Conservation (phyloP, 2,113 vertebrate genomes). For the Trinectes maculatus region DNA sequence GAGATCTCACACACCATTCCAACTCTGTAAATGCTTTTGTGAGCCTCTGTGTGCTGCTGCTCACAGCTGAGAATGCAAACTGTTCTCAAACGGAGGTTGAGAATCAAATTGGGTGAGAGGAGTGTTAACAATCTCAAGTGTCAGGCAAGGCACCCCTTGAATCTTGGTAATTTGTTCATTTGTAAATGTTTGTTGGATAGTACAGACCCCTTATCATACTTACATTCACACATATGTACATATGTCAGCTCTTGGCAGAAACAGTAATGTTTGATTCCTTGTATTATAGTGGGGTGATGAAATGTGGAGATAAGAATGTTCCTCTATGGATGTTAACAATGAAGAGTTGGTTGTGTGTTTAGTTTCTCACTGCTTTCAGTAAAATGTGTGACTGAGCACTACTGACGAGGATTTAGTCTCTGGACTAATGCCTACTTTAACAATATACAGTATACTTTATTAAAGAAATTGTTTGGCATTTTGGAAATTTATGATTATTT, state of each 20-base stretch:
- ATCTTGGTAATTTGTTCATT: constrained; percentile 38
- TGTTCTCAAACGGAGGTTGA: constrained; percentile 66
- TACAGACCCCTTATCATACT: constrained; percentile 18
- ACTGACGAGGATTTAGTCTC: constrained; percentile 15
- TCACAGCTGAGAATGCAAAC: constrained; percentile 79
- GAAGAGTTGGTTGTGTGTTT: constrained; percentile 42
- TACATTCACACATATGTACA: neutral
- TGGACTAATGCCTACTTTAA: neutral
- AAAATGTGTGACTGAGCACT: constrained; percentile 19
- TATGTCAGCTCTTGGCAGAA: constrained; percentile 26
- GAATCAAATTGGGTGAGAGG: constrained; percentile 60
- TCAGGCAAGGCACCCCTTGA: constrained; percentile 51
- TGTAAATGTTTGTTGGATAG: constrained; percentile 34
- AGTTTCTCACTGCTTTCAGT: constrained; percentile 29
- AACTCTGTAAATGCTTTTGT: constrained; percentile 68
- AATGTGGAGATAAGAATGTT: constrained; percentile 17
- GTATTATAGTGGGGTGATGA: constrained; percentile 23
- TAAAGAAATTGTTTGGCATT: neutral
- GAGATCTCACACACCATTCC: constrained; percentile 69
- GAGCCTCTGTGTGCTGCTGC: constrained; percentile 64
- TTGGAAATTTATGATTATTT: neutral
- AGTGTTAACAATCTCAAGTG: constrained; percentile 60
- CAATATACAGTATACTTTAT: neutral
- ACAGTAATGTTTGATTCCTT: neutral
- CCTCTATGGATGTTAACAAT: constrained; percentile 28